Evolutionary conservation across 2,113 vertebrate genomes (phyloP), one percentile per base, ranked within the genome.

Genomic region (Charadrius vociferus): DNA sequence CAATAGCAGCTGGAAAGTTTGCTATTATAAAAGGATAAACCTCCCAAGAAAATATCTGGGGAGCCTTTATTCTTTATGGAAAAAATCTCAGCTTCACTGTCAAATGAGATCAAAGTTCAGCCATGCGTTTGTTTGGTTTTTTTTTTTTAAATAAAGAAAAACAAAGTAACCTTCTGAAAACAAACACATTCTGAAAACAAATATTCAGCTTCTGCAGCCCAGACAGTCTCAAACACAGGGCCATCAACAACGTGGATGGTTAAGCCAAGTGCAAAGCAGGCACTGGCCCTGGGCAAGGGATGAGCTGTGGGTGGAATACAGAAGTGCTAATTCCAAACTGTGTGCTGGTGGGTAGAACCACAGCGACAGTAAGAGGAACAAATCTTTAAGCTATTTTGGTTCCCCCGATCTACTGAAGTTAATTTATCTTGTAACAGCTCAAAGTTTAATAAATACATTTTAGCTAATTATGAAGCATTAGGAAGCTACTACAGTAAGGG

Each of bases 81-180:
- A 81, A 81, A 87, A 79, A 85, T n/a, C 81, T 66, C 49, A 2
- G 3, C 20, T 4, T 89, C 3, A 27, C 74, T 77, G 50, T 56
- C 26, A 71, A 71, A 59, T 1, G 10, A 95, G 77, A 93, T 79
- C 86, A 81, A 94, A 91, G 90, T 83, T 90, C 93, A 91, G 70
- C 49, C 66, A 45, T 3, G 4, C 32, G 1, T 41, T 53, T 53
- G 29, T 26, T 53, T 53, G 58, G 32, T 12, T 56, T 32, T 19
- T 29, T 49, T 36, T 56, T 56, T 82, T 3, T 4, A 56, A 52
- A 50, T 43, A 17, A 79, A 81, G 32, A 66, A 88, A 86, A 84
- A 32, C 81, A 89, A 89, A 95, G 45, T 52, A 39, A 67, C 47
- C 30, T 39, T 13, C 77, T 85, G 55, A 81, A 96, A 94, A 74